phyloP scores from a whole-genome alignment of 2,888 invertebrate genomes.

The Andrena haemorrhoa region DNA sequence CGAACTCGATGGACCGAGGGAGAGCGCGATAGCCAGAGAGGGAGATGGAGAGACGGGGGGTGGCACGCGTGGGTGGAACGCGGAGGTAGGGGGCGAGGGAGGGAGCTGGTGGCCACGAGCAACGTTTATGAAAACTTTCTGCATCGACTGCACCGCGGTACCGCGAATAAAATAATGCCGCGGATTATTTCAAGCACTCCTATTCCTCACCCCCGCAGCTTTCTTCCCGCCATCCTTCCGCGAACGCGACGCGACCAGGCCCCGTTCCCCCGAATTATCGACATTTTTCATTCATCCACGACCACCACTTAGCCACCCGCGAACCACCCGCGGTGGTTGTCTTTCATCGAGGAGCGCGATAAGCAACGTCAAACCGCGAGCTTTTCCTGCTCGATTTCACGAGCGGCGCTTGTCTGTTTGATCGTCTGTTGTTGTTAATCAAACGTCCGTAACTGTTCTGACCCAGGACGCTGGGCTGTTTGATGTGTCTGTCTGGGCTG shows the following conservation, averaged over 20 bases:
- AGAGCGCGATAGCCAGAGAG: neutral
- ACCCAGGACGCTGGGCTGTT: constrained; percentile 2
- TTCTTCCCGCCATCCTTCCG: constrained; percentile 3
- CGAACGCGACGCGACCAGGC: constrained; percentile 28
- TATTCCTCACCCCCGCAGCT: constrained; percentile 3
- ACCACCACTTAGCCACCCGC: constrained; percentile 43
- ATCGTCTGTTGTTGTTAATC: constrained; percentile 41
- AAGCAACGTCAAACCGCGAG: constrained; percentile 46
- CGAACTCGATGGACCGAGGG: constrained; percentile 4
- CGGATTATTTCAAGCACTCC: constrained; percentile 63
- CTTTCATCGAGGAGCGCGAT: constrained; percentile 39
- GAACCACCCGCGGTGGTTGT: neutral
- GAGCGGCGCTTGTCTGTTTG: constrained; percentile 5
- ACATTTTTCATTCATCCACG: constrained; percentile 53
- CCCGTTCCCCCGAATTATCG: constrained; percentile 58
- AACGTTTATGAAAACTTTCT: constrained; percentile 81
- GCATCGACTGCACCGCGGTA: constrained; percentile 72
- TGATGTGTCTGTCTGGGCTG: neutral
- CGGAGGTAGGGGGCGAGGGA: neutral
- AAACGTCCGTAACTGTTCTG: constrained; percentile 20
- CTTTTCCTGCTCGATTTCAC: neutral
- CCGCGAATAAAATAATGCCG: constrained; percentile 72
- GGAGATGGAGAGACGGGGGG: neutral
- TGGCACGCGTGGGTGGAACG: constrained; percentile 3
- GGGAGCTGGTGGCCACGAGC: constrained; percentile 66